phyloP scores from a whole-genome alignment of 2,113 vertebrate species.

The Talpa occidentalis region DNA sequence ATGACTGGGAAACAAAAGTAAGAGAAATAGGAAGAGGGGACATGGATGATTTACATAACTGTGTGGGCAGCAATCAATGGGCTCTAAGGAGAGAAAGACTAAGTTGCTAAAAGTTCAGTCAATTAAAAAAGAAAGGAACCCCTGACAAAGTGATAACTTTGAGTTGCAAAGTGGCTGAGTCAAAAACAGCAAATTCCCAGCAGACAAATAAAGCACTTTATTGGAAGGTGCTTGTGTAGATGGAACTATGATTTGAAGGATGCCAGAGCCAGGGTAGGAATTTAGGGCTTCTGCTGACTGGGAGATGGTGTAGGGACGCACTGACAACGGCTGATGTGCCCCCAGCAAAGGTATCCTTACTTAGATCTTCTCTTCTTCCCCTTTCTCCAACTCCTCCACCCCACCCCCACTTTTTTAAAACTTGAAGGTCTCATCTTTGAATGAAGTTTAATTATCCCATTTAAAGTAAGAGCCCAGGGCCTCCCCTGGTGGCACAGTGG shows the following conservation, averaged over 20 bases:
- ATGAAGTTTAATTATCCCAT: neutral
- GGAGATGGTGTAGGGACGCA: too few species aligned
- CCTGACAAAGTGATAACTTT: neutral
- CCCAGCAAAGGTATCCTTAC: neutral
- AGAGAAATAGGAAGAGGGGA: too few species aligned
- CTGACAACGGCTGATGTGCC: neutral
- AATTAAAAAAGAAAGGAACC: neutral
- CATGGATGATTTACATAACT: neutral
- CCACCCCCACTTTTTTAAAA: neutral
- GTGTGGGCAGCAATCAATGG: neutral
- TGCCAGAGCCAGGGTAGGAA: neutral
- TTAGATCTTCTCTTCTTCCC: neutral
- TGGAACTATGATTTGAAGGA: neutral
- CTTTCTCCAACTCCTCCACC: neutral
- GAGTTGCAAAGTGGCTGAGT: neutral
- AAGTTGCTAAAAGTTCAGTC: neutral
- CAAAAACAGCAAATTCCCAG: neutral
- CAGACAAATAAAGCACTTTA: neutral
- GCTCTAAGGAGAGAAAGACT: neutral
- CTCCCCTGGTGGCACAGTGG: too few species aligned
- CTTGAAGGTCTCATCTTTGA: neutral
- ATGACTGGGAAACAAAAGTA: neutral
- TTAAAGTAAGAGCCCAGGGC: neutral
- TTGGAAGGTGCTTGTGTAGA: neutral
- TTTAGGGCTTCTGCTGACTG: too few species aligned